Evolutionary conservation across 2,113 vertebrate genomes (phyloP).

Genomic region (Actenoides hombroni): DNA sequence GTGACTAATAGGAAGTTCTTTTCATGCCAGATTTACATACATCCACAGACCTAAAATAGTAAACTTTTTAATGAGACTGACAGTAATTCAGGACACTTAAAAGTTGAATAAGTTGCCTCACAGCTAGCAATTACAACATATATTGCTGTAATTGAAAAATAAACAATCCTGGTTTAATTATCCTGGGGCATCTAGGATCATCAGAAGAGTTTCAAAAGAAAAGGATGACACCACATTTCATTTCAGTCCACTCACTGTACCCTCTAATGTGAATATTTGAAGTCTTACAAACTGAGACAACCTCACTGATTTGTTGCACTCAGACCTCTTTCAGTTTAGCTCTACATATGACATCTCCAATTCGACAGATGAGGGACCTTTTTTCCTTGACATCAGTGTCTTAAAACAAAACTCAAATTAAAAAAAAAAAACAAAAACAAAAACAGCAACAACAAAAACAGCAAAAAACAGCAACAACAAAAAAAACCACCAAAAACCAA

Average conservation of each 20-base stretch:
- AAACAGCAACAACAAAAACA: neutral
- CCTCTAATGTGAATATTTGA: neutral
- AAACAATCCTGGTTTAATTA: neutral
- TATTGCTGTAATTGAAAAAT: neutral
- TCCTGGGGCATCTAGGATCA: neutral
- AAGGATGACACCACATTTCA: neutral
- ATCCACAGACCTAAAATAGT: no score
- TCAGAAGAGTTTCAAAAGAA: neutral
- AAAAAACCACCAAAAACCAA: no score
- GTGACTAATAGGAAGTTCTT: neutral
- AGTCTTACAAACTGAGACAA: neutral
- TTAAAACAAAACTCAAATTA: neutral
- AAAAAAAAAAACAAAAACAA: neutral
- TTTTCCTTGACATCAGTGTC: neutral
- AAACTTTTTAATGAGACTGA: neutral
- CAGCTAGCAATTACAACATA: neutral
- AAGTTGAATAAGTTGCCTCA: neutral
- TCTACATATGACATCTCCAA: neutral
- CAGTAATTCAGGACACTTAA: neutral
- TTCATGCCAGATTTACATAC: neutral
- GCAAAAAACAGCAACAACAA: neutral
- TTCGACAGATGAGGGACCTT: neutral
- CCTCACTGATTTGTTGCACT: accelerated
- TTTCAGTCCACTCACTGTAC: neutral
- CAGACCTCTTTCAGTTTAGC: neutral